phyloP scores from a whole-genome alignment of 30 jellyfish, hydroid and myxozoan species.

The Turritopsis rubra region DNA sequence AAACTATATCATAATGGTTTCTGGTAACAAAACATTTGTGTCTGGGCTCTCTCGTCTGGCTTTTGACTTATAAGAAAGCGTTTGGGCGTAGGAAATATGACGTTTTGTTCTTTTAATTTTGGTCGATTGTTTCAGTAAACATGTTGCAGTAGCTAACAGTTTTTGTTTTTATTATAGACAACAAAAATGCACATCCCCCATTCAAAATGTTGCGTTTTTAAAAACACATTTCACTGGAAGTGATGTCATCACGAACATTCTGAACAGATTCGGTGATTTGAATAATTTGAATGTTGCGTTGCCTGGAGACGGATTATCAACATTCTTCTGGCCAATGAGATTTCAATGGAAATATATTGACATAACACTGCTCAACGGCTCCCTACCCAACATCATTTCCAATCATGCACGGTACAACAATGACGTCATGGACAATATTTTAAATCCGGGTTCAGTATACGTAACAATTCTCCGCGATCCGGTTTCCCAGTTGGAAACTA shows the following conservation, averaged over 20 bases:
- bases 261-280: conserved; percentile 87
- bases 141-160: too few species aligned
- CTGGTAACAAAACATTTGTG: too few species aligned
- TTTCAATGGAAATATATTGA: conserved; percentile 97
- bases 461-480: conserved; percentile 86
- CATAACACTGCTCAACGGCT: conserved; percentile 83
- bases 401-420: conserved; percentile 96
- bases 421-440: conserved; percentile 94
- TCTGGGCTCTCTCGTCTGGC: too few species aligned
- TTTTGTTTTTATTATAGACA: conserved; percentile 54
- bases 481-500: conserved; percentile 85
- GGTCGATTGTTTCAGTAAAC: too few species aligned
- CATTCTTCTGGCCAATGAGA: conserved; percentile 97
- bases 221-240: conserved; percentile 98
- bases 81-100: too few species aligned
- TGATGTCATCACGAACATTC: conserved; percentile 88
- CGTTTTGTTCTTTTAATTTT: too few species aligned
- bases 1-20: too few species aligned
- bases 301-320: conserved; percentile 97
- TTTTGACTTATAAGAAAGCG: too few species aligned
- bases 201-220: conserved; percentile 69
- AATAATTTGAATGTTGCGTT: conserved; percentile 78
- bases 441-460: conserved; percentile 88
- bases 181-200: conserved; percentile 72
- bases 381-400: conserved; percentile 84